Percentiles rank a stretch among this genome's conserved stretches.
These are phyloP conservation scores for Synchiropus splendidus DNA, from an alignment of 2,113 vertebrate genomes.

Conservation along the genomic window DNA sequence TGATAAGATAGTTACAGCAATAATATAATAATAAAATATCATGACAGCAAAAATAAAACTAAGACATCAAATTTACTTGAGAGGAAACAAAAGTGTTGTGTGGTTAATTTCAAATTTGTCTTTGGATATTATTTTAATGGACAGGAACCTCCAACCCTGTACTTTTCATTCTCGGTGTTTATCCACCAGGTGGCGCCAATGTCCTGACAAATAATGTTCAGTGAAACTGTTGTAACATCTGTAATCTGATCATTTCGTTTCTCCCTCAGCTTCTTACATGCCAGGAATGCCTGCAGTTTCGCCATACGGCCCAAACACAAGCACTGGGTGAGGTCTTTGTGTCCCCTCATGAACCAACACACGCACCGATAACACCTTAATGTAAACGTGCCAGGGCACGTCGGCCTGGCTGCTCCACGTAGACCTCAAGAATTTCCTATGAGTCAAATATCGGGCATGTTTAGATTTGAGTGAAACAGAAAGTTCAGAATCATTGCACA, in stretches of 20 bases:
- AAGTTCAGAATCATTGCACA: too few species aligned
- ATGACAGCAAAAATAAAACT: too few species aligned
- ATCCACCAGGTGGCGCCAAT: slow-evolving; percentile 45
- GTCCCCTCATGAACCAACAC: neutral
- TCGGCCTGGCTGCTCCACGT: neutral
- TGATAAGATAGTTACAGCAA: too few species aligned
- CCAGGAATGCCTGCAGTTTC: slow-evolving; percentile 82
- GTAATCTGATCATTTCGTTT: slow-evolving; percentile 29
- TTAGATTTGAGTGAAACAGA: too few species aligned
- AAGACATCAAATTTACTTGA: too few species aligned
- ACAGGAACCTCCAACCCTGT: neutral
- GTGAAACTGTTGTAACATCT: neutral
- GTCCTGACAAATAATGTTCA: neutral
- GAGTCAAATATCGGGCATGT: too few species aligned
- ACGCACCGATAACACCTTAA: too few species aligned
- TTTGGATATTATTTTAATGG: too few species aligned
- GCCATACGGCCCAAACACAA: slow-evolving; percentile 78
- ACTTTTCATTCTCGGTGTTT: neutral
- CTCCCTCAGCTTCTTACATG: slow-evolving; percentile 83
- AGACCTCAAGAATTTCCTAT: too few species aligned
- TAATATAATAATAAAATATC: too few species aligned
- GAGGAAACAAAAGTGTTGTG: too few species aligned
- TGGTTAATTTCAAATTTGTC: too few species aligned
- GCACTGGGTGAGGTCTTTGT: slow-evolving; percentile 73
- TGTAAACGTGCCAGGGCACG: slow-evolving; percentile 3